phyloP scores from a whole-genome alignment of 2,888 invertebrate genomes.

The Cantharis nigra region DNA sequence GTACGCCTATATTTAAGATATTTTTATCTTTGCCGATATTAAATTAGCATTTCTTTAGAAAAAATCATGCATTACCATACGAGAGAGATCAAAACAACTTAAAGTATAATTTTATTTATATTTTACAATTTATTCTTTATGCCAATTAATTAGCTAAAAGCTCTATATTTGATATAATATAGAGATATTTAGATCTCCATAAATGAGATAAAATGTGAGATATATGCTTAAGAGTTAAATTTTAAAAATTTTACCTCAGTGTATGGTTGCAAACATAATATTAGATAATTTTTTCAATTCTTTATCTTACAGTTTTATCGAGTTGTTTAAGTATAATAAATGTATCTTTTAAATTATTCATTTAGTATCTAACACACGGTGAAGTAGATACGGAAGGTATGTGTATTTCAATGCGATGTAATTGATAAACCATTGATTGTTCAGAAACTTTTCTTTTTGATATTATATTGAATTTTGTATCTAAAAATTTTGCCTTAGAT shows the following conservation, averaged over 20 bases:
- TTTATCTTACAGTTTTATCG: background rate
- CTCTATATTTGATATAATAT: background rate
- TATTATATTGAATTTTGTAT: too few relatives aligned
- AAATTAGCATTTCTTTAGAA: background rate
- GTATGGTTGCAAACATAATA: background rate
- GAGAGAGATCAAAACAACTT: background rate
- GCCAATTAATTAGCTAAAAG: background rate
- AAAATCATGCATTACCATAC: background rate
- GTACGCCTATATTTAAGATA: background rate
- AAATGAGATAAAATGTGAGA: background rate
- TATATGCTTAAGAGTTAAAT: background rate
- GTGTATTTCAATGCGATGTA: too few relatives aligned
- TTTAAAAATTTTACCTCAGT: background rate
- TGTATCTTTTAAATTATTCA: background rate
- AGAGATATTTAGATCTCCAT: background rate
- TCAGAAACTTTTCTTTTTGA: too few relatives aligned
- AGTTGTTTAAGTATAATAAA: background rate
- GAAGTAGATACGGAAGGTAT: too few relatives aligned
- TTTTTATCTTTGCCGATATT: background rate
- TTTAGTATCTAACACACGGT: background rate
- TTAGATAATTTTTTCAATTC: background rate
- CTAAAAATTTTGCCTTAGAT: too few relatives aligned
- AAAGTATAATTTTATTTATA: background rate
- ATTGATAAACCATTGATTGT: too few relatives aligned
- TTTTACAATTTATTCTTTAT: background rate